Evolutionary conservation across 2,888 invertebrate genomes (phyloP).

Genomic region (Formica aserva): DNA sequence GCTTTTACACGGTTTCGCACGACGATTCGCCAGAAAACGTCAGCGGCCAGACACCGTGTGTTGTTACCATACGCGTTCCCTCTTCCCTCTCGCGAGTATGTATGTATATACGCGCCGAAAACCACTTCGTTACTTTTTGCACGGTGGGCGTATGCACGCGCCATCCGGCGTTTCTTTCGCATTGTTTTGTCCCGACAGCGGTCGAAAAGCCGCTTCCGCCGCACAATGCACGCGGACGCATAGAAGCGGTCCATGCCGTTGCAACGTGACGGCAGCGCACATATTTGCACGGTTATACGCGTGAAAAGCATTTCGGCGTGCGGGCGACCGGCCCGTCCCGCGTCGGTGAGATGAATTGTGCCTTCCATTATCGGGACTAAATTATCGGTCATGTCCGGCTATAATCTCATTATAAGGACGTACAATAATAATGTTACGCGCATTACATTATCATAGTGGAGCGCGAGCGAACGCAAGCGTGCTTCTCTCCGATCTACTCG

Average conservation of each 20-base stretch:
- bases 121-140: slow-evolving; percentile 54
- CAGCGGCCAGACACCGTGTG: slow-evolving; percentile 33
- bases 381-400: slow-evolving; percentile 60
- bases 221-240: slow-evolving; percentile 58
- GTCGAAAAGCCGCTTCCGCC: slow-evolving; percentile 71
- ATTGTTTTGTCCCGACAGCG: slow-evolving; percentile 71
- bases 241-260: slow-evolving; percentile 25
- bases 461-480: not conserved
- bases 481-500: slow-evolving; percentile 13
- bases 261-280: not conserved
- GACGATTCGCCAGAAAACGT: slow-evolving; percentile 56
- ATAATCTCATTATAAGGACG: slow-evolving; percentile 57
- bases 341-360: slow-evolving; percentile 28
- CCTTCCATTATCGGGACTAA: slow-evolving; percentile 64
- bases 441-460: slow-evolving; percentile 22
- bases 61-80: slow-evolving; percentile 21
- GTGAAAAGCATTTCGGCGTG: slow-evolving; percentile 49
- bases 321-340: slow-evolving; percentile 18
- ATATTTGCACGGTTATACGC: slow-evolving; percentile 60
- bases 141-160: slow-evolving; percentile 4
- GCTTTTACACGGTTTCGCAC: slow-evolving; percentile 67
- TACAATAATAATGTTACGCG: slow-evolving; percentile 36
- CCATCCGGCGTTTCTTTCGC: slow-evolving; percentile 66
- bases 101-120: not conserved
- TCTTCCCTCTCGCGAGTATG: not conserved